Evolutionary conservation across 2,797 vertebrate genomes (phyloP).

Genomic region (Poeciliopsis presidionis): DNA sequence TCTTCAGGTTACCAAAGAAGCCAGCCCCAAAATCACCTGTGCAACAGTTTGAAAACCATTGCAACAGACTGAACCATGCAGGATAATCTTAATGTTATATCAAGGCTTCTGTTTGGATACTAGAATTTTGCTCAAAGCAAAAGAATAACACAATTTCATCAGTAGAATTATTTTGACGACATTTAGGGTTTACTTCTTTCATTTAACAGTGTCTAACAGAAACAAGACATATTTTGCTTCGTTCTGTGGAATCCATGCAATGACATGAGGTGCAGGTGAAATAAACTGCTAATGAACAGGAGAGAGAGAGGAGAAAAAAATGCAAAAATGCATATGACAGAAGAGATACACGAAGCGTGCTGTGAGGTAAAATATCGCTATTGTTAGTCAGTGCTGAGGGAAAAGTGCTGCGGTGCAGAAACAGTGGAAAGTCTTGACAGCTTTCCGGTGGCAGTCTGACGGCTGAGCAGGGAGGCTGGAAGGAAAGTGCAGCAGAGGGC

Average conservation of each 20-base stretch:
- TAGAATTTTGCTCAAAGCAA: constrained; percentile 15
- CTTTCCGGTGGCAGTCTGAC: constrained; percentile 80
- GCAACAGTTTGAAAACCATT: neutral
- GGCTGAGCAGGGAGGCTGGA: constrained; percentile 77
- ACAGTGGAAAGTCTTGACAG: constrained; percentile 81
- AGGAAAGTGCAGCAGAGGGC: constrained; percentile 81
- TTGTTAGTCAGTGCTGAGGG: constrained; percentile 74
- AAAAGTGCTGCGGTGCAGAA: constrained; percentile 82
- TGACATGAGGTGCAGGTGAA: constrained; percentile 65
- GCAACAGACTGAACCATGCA: neutral
- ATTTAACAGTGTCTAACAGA: constrained; percentile 70
- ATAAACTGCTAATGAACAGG: constrained; percentile 80
- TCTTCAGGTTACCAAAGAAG: neutral
- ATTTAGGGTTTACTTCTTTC: constrained; percentile 63
- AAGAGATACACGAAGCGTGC: constrained; percentile 71
- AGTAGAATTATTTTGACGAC: constrained; percentile 67
- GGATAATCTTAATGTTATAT: neutral
- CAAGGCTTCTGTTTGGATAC: neutral
- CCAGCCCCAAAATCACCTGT: neutral
- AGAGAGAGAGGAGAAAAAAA: constrained; percentile 22
- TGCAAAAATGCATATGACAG: constrained; percentile 53
- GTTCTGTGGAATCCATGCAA: constrained; percentile 62
- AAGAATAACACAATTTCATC: constrained; percentile 38
- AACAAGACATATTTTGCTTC: constrained; percentile 53
- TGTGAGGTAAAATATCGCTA: constrained; percentile 80